Evolutionary conservation across 2,113 vertebrate species (phyloP), one percentile per base, ranked within the genome.

Genomic region (Pollachius pollachius): DNA sequence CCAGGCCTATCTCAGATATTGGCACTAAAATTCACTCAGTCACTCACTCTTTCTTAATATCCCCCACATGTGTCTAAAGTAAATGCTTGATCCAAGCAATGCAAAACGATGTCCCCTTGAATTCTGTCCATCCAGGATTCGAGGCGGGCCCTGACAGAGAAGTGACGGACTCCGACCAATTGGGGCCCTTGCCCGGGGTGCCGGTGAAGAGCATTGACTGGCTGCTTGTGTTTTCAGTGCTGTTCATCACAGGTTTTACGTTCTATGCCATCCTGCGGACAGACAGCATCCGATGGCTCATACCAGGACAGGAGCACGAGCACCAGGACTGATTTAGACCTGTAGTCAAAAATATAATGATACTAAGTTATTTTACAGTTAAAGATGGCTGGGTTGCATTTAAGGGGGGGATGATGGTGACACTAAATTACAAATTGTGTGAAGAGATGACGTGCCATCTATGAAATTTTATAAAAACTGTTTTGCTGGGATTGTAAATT

Each of bases 231-330:
- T 98, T 99, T 77, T 98, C 97, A 0, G 71, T 98, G 71, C 87
- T 97, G 63, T 99, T 99, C 84, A 92, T 99, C 84, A 87, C 91
- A 0, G 85, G 89, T 68, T 99, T 99, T 67, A 87, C 92, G 6
- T 7, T 94, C 65, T 99, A 99, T 0, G 97, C 95, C 9, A 93
- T 95, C 15, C 16, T 99, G 25, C 91, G 94, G n/a, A 95, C 96
- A 0, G 96, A 99, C 80, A 97, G 94, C 82, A 95, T 99, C 71
- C 94, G 94, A 0, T 96, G 97, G 95, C 91, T 99, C 18, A 95
- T 99, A 78, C 96, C 97, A 0, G 97, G 96, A 27, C 97, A 98
- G 9, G 96, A 99, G 73, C 97, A 97, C 0, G 97, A 98, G 1
- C 97, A 99, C 15, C 96, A 93, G 67, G 97, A 99, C 1, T 98